Evolutionary conservation across 1,140 invertebrate genomes (phyloP).

Genomic region (Drosophila ficusphila): DNA sequence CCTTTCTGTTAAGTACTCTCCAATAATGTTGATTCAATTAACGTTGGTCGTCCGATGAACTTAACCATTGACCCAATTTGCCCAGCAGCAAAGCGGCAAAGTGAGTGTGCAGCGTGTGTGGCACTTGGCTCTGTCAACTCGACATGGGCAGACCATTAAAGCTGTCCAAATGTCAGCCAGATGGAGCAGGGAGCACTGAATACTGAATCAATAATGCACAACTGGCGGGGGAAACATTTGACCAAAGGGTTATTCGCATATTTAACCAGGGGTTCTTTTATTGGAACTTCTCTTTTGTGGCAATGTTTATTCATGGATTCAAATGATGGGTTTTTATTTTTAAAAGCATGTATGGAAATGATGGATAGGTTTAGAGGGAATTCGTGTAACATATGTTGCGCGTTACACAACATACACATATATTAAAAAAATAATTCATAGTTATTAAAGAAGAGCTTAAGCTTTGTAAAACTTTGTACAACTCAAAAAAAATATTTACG

Average conservation of each 20-base stretch:
- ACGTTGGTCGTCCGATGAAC: conserved; percentile 39
- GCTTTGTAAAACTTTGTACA: too few relatives aligned
- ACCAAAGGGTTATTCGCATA: background rate
- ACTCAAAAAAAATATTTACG: too few relatives aligned
- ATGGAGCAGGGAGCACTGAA: conserved; percentile 5
- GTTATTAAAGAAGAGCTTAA: too few relatives aligned
- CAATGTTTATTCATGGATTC: background rate
- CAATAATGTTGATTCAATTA: conserved; percentile 59
- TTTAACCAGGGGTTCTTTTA: background rate
- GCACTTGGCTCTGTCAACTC: conserved; percentile 6
- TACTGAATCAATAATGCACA: conserved; percentile 33
- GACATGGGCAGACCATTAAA: conserved; percentile 21
- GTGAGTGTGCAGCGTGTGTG: background rate
- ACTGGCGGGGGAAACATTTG: conserved; percentile 5
- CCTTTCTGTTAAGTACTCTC: conserved; percentile 20
- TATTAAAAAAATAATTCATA: too few relatives aligned
- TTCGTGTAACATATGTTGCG: too few relatives aligned
- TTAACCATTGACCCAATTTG: conserved; percentile 55
- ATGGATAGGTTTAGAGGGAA: background rate
- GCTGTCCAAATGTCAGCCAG: conserved; percentile 32
- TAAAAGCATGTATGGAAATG: background rate
- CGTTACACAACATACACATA: too few relatives aligned
- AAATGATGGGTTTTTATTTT: background rate
- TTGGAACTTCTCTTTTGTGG: background rate
- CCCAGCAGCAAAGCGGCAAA: conserved; percentile 8